Percentiles rank a stretch among this genome's conserved stretches.
These are phyloP conservation scores for Dromiciops gliroides DNA, from an alignment of 2,113 vertebrate genomes.

Conservation along the genomic window DNA sequence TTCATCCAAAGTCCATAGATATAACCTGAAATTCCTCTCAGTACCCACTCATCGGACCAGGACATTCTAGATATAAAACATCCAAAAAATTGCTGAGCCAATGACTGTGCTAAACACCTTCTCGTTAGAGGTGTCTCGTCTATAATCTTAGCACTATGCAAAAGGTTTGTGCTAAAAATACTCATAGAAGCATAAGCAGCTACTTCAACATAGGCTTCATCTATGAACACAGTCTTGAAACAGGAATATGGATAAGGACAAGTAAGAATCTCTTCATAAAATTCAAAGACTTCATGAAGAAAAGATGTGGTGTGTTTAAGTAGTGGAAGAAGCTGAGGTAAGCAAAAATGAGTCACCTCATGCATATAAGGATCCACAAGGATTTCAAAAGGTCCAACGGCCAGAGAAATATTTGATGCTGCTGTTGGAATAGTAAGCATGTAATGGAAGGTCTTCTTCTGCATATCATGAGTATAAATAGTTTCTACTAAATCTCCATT, in stretches of 20 bases:
- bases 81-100: constrained; percentile 98
- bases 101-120: constrained; percentile 92
- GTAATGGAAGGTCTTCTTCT: constrained; percentile 98
- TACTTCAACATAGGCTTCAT: constrained; percentile 96
- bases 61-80: constrained; percentile 99
- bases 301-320: constrained; percentile 98
- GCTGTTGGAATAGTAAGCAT: constrained; percentile 95
- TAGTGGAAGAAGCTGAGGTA: constrained; percentile 96
- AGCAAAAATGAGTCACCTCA: constrained; percentile 99
- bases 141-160: constrained; percentile 97
- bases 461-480: constrained; percentile 97
- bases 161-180: constrained; percentile 98
- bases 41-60: constrained; percentile 98
- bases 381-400: constrained; percentile 98
- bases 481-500: constrained; percentile 97
- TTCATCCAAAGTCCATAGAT: constrained; percentile 99
- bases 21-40: constrained; percentile 99
- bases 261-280: constrained; percentile 99
- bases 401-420: constrained; percentile 96
- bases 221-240: constrained; percentile 98
- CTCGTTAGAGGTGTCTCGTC: constrained; percentile 97
- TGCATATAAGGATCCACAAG: constrained; percentile 99
- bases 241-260: constrained; percentile 98
- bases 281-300: constrained; percentile 99
- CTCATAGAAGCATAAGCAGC: constrained; percentile 98